Percentiles rank a stretch among this genome's conserved stretches.
Conservation (phyloP, 2,113 vertebrate species). For the Actenoides lindsayi region DNA sequence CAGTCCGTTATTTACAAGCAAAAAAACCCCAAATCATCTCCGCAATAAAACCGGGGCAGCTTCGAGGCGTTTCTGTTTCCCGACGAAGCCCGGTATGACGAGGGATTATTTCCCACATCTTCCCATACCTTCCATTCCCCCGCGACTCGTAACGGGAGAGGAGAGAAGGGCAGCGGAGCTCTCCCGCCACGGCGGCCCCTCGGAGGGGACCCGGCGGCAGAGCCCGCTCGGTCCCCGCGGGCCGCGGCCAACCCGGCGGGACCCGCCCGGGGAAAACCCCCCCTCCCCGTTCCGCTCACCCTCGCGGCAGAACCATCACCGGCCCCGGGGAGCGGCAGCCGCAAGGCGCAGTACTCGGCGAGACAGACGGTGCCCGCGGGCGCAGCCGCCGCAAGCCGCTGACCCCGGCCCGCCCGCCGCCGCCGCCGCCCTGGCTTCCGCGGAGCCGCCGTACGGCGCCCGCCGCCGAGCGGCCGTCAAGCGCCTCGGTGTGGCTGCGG, state of each 20-base stretch:
- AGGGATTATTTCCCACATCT: background rate
- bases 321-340: background rate
- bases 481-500: background rate
- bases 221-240: background rate
- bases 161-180: background rate
- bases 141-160: background rate
- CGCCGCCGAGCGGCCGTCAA: background rate
- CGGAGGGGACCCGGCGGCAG: background rate
- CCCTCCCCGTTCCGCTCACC: background rate
- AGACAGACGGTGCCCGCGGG: background rate
- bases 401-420: too few relatives aligned
- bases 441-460: background rate
- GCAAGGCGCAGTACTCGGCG: background rate
- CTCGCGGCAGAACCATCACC: background rate
- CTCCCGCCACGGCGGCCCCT: background rate
- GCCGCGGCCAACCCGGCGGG: background rate
- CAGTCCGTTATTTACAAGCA: fast-evolving
- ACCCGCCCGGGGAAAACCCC: background rate
- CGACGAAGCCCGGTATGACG: background rate
- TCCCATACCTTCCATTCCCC: too few relatives aligned
- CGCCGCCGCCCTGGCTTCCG: background rate
- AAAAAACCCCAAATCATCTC: background rate
- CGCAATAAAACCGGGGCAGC: background rate
- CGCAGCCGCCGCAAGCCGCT: background rate
- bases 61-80: background rate